phyloP scores from a whole-genome alignment of 92 coral and sea anemone genomes.

The Parazoanthus swiftii region DNA sequence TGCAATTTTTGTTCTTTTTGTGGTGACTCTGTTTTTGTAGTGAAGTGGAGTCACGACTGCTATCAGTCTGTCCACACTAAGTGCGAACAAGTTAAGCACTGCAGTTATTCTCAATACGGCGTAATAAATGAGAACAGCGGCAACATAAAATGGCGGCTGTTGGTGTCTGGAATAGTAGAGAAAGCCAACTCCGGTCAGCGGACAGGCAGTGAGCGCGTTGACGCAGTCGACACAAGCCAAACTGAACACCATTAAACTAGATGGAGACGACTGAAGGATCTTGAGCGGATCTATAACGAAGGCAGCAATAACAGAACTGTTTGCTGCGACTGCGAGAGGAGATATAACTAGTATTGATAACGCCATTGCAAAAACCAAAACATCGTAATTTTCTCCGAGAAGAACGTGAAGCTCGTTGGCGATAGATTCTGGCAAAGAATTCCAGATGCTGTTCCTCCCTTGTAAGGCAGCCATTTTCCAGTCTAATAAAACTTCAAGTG shows the following conservation, averaged over 20 bases:
- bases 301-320: too few species aligned
- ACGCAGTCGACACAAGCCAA: too few species aligned
- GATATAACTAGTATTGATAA: neutral
- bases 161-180: too few species aligned
- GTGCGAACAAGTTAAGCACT: too few species aligned
- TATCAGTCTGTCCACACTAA: too few species aligned
- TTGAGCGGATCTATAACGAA: too few species aligned
- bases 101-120: too few species aligned
- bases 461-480: neutral
- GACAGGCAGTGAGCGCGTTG: neutral
- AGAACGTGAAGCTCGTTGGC: neutral
- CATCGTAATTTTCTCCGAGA: neutral
- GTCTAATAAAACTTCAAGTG: neutral
- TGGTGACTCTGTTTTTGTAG: conserved; percentile 18
- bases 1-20: neutral
- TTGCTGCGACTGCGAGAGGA: neutral
- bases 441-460: neutral
- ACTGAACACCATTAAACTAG: too few species aligned
- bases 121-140: too few species aligned
- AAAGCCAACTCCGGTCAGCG: neutral
- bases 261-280: too few species aligned
- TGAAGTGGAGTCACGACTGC: conserved; percentile 14
- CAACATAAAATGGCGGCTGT: too few species aligned
- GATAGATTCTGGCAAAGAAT: neutral
- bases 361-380: neutral